A percentile compares a stretch with the other conserved stretches of the same genome.
phyloP scores from a whole-genome alignment of 2,888 invertebrate genomes.

The Andricus curvator region DNA sequence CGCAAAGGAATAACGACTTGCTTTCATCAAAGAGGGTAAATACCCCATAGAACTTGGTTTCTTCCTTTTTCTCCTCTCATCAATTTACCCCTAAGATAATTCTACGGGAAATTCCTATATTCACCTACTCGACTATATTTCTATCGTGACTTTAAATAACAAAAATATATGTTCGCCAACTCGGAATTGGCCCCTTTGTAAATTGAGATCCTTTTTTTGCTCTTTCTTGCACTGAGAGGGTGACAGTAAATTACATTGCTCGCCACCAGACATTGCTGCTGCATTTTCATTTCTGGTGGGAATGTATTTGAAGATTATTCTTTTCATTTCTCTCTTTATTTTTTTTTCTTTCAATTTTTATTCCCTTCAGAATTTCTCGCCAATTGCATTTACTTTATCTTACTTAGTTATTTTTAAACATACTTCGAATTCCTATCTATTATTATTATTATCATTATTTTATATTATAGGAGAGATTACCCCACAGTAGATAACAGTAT shows the following conservation, averaged over 20 bases:
- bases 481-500: too few relatives aligned
- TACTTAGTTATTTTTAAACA: not conserved
- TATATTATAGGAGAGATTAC: too few relatives aligned
- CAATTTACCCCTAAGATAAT: slow-evolving; percentile 5
- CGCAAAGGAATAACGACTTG: not conserved
- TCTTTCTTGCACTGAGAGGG: not conserved
- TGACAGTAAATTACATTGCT: slow-evolving; percentile 16
- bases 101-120: not conserved
- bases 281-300: not conserved
- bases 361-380: not conserved
- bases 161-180: not conserved
- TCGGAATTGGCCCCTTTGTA: not conserved
- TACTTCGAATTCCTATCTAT: too few relatives aligned
- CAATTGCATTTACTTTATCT: not conserved
- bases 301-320: too few relatives aligned
- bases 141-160: slow-evolving; percentile 16
- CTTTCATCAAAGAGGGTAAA: slow-evolving; percentile 12
- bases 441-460: too few relatives aligned
- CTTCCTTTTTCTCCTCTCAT: slow-evolving; percentile 1
- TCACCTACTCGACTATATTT: not conserved
- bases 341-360: not conserved
- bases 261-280: not conserved
- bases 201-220: not conserved
- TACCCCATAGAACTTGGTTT: not conserved
- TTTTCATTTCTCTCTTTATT: not conserved